A percentile compares a stretch with the other conserved stretches of the same genome.
These are phyloP conservation scores for Hylia prasina DNA, from an alignment of 2,113 vertebrate species.

Conservation along the genomic window DNA sequence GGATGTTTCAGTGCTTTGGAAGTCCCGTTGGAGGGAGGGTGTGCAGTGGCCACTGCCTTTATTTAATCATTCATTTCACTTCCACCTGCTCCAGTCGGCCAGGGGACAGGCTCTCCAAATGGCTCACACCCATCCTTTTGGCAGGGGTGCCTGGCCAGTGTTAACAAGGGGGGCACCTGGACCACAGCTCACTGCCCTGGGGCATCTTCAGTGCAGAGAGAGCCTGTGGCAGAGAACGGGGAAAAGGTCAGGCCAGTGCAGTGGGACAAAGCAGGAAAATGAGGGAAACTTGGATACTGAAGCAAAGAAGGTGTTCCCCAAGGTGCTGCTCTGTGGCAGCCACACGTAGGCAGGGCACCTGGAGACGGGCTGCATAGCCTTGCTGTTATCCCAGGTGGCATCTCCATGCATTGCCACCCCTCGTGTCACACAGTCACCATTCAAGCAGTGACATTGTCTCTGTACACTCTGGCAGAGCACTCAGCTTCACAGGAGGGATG, in stretches of 20 bases:
- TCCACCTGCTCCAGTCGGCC: background rate
- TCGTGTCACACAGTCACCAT: fast-evolving
- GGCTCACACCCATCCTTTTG: fast-evolving
- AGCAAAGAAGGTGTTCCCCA: background rate
- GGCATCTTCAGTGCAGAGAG: background rate
- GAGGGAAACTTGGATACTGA: background rate
- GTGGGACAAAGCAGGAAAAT: background rate
- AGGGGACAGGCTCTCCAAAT: fast-evolving
- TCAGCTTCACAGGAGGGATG: background rate
- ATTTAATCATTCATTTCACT: background rate
- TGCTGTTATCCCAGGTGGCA: background rate
- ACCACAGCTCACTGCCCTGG: background rate
- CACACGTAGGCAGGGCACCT: fast-evolving
- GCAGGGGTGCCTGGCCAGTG: background rate
- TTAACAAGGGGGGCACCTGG: background rate
- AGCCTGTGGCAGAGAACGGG: background rate
- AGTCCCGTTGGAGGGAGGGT: background rate
- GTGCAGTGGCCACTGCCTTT: background rate
- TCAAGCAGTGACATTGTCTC: background rate
- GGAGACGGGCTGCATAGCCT: background rate
- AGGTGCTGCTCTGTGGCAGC: background rate
- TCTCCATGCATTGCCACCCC: background rate
- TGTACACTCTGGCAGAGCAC: fast-evolving
- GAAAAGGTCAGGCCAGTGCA: background rate
- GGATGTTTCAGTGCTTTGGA: background rate